Evolutionary conservation across 2,888 invertebrate species (phyloP).

Genomic region (Philereme vetulata): DNA sequence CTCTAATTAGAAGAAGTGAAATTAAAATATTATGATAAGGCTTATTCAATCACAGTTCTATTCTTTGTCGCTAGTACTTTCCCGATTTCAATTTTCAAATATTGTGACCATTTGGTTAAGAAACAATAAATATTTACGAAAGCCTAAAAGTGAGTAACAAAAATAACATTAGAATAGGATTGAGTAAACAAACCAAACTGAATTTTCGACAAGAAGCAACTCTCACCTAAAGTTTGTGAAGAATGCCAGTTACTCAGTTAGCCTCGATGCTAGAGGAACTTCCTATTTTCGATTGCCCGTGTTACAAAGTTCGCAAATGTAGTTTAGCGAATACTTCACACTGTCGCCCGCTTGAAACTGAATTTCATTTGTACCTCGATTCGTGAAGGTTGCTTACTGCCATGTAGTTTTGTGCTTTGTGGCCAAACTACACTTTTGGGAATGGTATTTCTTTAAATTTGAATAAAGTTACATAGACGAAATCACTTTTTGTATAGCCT

Average conservation of each 20-base stretch:
- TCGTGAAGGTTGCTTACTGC: conserved; percentile 39
- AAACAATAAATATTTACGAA: no score
- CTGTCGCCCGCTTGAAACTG: conserved; percentile 62
- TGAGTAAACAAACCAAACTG: conserved; percentile 53
- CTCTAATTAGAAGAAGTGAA: no score
- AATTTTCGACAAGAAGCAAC: conserved; percentile 64
- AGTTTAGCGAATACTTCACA: conserved; percentile 70
- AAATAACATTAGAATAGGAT: no score
- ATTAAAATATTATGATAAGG: no score
- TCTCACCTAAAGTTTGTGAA: conserved; percentile 71
- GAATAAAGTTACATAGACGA: neutral
- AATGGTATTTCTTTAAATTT: neutral
- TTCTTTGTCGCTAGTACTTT: no score
- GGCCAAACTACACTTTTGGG: conserved; percentile 6
- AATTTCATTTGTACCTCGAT: conserved; percentile 66
- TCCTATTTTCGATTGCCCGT: conserved; percentile 80
- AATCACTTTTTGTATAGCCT: no score
- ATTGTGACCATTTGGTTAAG: no score
- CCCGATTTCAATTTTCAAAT: no score
- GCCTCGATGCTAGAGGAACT: conserved; percentile 68
- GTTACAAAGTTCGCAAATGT: conserved; percentile 77
- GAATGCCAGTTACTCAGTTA: conserved; percentile 79
- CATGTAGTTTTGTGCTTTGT: conserved; percentile 41
- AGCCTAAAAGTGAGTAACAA: no score
- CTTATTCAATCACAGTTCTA: no score